A percentile compares a stretch with the other conserved stretches of the same genome.
Evolutionary conservation across 2,797 vertebrate genomes (phyloP).

Genomic region (Graptemys geographica): DNA sequence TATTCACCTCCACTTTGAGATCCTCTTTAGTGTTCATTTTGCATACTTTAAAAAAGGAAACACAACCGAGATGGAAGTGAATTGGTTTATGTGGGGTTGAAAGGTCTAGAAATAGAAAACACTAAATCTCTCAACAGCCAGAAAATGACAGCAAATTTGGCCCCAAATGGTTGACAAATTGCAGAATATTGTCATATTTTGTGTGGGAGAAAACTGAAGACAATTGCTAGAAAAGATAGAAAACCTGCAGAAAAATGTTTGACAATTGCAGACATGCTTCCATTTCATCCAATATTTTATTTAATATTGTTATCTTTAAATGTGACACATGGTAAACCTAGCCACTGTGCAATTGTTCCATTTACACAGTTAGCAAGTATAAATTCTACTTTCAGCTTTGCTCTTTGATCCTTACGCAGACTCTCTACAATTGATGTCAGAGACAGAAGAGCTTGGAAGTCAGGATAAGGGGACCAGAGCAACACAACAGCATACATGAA

Average conservation of each 20-base stretch:
- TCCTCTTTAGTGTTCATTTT: neutral
- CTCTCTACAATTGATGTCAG: neutral
- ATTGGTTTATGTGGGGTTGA: neutral
- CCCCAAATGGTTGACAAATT: conserved; percentile 46
- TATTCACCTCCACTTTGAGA: neutral
- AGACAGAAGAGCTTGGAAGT: neutral
- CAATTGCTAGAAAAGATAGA: conserved; percentile 57
- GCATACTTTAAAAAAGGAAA: neutral
- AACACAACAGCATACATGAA: neutral
- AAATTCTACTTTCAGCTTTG: conserved; percentile 39
- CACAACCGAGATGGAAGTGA: neutral
- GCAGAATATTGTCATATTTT: conserved; percentile 51
- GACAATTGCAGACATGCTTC: conserved; percentile 38
- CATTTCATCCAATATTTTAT: conserved; percentile 32
- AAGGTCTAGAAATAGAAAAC: neutral
- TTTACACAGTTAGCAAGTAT: conserved; percentile 39
- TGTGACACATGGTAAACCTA: conserved; percentile 16
- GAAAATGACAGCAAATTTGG: conserved; percentile 61
- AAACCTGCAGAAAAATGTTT: conserved; percentile 29
- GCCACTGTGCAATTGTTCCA: conserved; percentile 36
- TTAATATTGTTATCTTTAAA: conserved; percentile 49
- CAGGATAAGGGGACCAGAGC: neutral
- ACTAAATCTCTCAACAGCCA: conserved; percentile 4
- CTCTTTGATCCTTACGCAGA: conserved; percentile 48
- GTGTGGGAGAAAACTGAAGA: conserved; percentile 48